phyloP scores from a whole-genome alignment of 2,888 invertebrate species.

The Alviniconcha strummeri region DNA sequence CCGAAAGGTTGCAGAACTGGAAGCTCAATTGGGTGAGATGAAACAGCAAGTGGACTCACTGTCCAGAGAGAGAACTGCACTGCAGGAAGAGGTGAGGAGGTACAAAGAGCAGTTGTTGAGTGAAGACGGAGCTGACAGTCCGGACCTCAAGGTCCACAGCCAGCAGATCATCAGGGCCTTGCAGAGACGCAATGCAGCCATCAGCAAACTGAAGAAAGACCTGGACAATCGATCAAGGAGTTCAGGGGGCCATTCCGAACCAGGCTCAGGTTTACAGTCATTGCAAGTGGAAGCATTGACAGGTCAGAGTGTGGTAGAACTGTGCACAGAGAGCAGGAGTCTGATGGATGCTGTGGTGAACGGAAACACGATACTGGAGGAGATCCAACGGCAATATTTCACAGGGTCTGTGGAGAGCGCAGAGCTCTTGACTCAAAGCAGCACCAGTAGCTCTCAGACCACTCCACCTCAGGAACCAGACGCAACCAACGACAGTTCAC shows the following conservation, averaged over 20 bases:
- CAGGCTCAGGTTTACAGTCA: neutral
- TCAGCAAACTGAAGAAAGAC: neutral
- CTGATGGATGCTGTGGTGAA: neutral
- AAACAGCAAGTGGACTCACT: slow-evolving; percentile 36
- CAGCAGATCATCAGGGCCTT: neutral
- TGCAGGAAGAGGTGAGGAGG: slow-evolving; percentile 35
- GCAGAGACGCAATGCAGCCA: neutral
- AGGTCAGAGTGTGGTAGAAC: slow-evolving; percentile 3
- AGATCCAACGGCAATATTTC: slow-evolving; percentile 15
- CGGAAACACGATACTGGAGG: neutral
- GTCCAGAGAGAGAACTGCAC: slow-evolving; percentile 32
- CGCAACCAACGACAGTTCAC: neutral
- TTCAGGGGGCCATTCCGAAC: neutral
- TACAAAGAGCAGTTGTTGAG: neutral
- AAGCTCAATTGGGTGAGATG: neutral
- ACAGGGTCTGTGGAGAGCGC: neutral
- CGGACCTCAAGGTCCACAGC: neutral
- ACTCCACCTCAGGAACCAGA: slow-evolving; percentile 13
- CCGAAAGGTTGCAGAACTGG: slow-evolving; percentile 4
- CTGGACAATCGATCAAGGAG: neutral
- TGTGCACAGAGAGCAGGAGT: neutral
- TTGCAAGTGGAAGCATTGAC: neutral
- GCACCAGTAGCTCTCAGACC: neutral
- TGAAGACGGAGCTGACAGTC: neutral
- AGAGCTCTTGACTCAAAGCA: neutral